Conservation (phyloP, 2,113 vertebrate species). For the Anguilla japonica region DNA sequence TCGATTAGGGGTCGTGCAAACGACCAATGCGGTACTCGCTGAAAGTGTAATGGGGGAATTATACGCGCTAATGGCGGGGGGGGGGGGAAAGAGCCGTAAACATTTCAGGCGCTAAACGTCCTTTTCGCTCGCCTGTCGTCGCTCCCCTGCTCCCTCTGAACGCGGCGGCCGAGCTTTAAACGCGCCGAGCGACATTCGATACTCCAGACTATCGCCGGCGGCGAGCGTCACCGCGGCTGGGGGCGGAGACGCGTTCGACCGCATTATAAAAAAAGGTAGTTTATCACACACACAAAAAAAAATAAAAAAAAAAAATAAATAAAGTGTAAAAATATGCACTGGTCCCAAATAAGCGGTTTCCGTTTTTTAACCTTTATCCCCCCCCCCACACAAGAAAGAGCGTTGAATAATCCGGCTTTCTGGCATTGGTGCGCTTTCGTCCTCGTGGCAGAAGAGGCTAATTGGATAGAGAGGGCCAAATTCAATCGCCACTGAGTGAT, state of each 20-base stretch:
- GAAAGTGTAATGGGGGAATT: constrained; percentile 15
- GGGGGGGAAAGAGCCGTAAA: constrained; percentile 52
- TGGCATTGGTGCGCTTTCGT: background rate
- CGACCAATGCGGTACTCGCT: background rate
- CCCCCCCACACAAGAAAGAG: constrained; percentile 10
- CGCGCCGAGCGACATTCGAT: constrained; percentile 36
- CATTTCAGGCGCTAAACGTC: constrained; percentile 26
- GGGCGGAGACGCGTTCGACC: constrained; percentile 43
- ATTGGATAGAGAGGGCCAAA: background rate
- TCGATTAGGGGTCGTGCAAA: constrained; percentile 50
- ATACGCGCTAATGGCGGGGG: constrained; percentile 37
- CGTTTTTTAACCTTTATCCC: constrained; percentile 33
- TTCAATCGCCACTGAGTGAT: background rate
- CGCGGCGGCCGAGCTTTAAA: constrained; percentile 22
- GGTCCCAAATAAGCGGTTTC: constrained; percentile 48
- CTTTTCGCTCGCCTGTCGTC: constrained; percentile 53
- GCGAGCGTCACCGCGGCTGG: constrained; percentile 45
- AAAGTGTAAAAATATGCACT: constrained; percentile 52
- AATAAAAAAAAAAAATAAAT: constrained; percentile 48
- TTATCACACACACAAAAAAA: constrained; percentile 31
- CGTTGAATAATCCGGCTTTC: background rate
- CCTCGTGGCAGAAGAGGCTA: background rate
- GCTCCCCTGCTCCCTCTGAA: constrained; percentile 54
- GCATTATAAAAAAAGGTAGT: constrained; percentile 18
- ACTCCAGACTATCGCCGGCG: constrained; percentile 28